Evolutionary conservation across 1,140 invertebrate genomes (phyloP).

Genomic region (Asobara japonica): DNA sequence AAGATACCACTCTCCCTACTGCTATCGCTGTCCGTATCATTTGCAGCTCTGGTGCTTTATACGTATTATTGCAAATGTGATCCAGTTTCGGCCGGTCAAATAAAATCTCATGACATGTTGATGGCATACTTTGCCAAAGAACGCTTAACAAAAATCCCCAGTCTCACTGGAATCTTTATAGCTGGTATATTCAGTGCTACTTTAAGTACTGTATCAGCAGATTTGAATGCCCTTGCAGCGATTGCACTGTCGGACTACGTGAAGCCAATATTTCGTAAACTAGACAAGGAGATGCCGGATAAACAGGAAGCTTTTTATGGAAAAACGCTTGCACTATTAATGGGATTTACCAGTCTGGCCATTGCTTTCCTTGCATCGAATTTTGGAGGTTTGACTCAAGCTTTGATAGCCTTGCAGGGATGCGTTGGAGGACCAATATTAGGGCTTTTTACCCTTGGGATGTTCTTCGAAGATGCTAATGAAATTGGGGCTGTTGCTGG

Average conservation of each 20-base stretch:
- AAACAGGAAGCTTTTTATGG: constrained; percentile 60
- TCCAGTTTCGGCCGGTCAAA: constrained; percentile 71
- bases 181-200: constrained; percentile 76
- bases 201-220: constrained; percentile 86
- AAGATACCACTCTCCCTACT: constrained; percentile 74
- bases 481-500: constrained; percentile 78
- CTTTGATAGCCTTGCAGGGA: constrained; percentile 80
- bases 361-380: constrained; percentile 78
- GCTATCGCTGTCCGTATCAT: constrained; percentile 73
- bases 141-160: constrained; percentile 73
- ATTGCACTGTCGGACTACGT: constrained; percentile 87
- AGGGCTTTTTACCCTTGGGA: constrained; percentile 82
- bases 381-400: constrained; percentile 79
- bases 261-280: constrained; percentile 58
- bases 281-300: constrained; percentile 44
- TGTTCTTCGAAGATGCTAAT: constrained; percentile 75
- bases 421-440: constrained; percentile 82
- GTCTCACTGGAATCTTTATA: constrained; percentile 72
- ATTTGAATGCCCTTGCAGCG: constrained; percentile 86
- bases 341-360: constrained; percentile 75
- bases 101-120: constrained; percentile 59
- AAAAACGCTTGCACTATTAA: constrained; percentile 75
- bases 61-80: constrained; percentile 81
- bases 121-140: constrained; percentile 76
- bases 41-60: constrained; percentile 81